A percentile compares a stretch with the other conserved stretches of the same genome.
These are phyloP conservation scores for Epirrhoe tristata DNA, from an alignment of 2,888 invertebrate species.

Conservation along the genomic window DNA sequence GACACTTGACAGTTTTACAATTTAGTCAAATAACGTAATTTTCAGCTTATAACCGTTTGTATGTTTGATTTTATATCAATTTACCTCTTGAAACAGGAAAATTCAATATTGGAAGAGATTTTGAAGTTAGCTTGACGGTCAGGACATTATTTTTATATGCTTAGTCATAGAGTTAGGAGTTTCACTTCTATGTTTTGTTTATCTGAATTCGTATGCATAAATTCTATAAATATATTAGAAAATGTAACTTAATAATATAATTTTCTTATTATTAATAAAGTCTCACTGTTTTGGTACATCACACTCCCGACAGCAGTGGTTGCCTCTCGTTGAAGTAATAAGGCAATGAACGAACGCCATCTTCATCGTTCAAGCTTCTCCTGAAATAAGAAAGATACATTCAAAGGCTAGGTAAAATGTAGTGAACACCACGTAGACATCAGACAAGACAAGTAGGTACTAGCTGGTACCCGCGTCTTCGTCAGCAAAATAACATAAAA, in stretches of 20 bases:
- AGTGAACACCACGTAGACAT: too few species aligned
- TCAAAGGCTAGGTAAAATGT: not conserved
- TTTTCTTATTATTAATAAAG: not conserved
- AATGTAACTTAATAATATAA: not conserved
- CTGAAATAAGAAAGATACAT: constrained; percentile 39
- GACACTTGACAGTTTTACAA: too few species aligned
- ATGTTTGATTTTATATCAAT: too few species aligned
- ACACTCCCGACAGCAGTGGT: constrained; percentile 16
- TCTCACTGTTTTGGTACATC: constrained; percentile 7
- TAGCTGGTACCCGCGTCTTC: too few species aligned
- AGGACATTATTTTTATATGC: too few species aligned
- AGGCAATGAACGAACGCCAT: constrained; percentile 11
- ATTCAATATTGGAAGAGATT: too few species aligned
- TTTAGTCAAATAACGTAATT: too few species aligned
- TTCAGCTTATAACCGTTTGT: too few species aligned
- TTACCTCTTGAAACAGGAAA: too few species aligned
- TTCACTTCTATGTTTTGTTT: not conserved
- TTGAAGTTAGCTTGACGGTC: too few species aligned
- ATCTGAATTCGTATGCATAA: not conserved
- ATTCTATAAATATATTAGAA: not conserved
- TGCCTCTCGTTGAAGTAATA: constrained; percentile 22
- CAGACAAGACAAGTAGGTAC: too few species aligned
- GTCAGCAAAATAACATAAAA: too few species aligned
- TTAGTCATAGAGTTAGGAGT: not conserved
- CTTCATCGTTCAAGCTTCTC: constrained; percentile 15